Conservation (phyloP, 1,140 invertebrate genomes). For the Drosophila subobscura region DNA sequence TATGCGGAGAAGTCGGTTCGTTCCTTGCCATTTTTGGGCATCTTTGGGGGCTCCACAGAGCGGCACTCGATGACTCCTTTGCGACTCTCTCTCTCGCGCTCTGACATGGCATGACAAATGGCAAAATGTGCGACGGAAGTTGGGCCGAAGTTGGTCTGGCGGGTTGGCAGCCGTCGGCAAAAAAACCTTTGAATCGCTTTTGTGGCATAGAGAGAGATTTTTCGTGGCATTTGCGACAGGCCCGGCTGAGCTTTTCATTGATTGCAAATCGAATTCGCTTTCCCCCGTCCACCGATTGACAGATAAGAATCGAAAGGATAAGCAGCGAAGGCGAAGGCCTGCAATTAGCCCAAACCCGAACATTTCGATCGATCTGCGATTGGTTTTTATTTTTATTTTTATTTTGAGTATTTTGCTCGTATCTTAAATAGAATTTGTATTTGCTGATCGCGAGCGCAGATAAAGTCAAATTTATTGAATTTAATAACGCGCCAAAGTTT, state of each 20-base stretch:
- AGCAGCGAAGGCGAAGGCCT: not conserved
- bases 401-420: too few relatives aligned
- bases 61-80: too few relatives aligned
- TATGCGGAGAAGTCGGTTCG: conserved; percentile 54
- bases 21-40: conserved; percentile 58
- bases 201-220: conserved; percentile 26
- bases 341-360: conserved; percentile 36
- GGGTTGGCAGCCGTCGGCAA: conserved; percentile 33
- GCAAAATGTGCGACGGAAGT: conserved; percentile 76
- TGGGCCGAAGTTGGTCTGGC: conserved; percentile 17
- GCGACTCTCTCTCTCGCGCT: conserved; percentile 8
- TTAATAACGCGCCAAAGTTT: conserved; percentile 81
- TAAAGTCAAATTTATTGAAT: conserved; percentile 76
- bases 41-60: conserved; percentile 28
- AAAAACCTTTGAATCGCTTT: conserved; percentile 28
- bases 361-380: conserved; percentile 46
- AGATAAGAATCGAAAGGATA: conserved; percentile 46
- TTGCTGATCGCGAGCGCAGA: conserved; percentile 64
- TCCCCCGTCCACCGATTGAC: conserved; percentile 18
- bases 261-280: conserved; percentile 59
- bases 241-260: conserved; percentile 65
- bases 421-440: conserved; percentile 82
- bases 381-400: conserved; percentile 9
- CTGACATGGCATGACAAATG: conserved; percentile 74
- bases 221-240: conserved; percentile 55